Conservation (phyloP, 2,888 invertebrate genomes). For the Trichacis sp. region DNA sequence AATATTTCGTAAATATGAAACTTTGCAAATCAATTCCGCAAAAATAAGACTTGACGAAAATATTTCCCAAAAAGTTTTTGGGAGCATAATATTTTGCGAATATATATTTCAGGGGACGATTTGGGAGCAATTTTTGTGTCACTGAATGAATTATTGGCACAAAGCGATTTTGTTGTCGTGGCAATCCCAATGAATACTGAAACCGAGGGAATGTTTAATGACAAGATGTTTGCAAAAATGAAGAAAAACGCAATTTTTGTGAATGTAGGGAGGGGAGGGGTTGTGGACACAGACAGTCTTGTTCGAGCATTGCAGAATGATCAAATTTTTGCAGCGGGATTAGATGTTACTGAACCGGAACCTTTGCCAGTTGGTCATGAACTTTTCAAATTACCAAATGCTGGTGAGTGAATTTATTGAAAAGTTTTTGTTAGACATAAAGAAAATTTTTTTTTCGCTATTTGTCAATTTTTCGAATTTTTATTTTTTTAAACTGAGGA, state of each 20-base stretch:
- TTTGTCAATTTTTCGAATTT: too few species aligned
- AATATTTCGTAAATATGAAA: too few species aligned
- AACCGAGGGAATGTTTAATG: conserved; percentile 79
- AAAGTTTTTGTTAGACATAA: too few species aligned
- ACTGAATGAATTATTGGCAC: conserved; percentile 75
- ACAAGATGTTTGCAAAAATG: conserved; percentile 78
- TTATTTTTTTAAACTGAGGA: too few species aligned
- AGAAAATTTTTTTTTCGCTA: too few species aligned
- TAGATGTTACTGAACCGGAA: conserved; percentile 93
- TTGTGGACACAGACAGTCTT: conserved; percentile 86
- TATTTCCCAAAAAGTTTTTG: too few species aligned
- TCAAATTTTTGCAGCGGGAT: conserved; percentile 86
- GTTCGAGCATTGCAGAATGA: conserved; percentile 80
- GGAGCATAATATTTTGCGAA: too few species aligned
- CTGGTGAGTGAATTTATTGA: conserved; percentile 72
- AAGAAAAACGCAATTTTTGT: conserved; percentile 82
- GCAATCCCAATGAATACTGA: conserved; percentile 78
- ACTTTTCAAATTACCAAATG: conserved; percentile 83
- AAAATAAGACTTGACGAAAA: too few species aligned
- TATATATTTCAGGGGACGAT: conserved; percentile 65
- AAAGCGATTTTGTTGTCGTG: conserved; percentile 83
- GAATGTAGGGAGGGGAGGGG: conserved; percentile 81
- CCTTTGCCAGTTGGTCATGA: conserved; percentile 86
- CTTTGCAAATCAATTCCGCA: too few species aligned
- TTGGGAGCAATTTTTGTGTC: conserved; percentile 76